phyloP scores from a whole-genome alignment of 2,113 vertebrate genomes.

The Uropsilus gracilis region DNA sequence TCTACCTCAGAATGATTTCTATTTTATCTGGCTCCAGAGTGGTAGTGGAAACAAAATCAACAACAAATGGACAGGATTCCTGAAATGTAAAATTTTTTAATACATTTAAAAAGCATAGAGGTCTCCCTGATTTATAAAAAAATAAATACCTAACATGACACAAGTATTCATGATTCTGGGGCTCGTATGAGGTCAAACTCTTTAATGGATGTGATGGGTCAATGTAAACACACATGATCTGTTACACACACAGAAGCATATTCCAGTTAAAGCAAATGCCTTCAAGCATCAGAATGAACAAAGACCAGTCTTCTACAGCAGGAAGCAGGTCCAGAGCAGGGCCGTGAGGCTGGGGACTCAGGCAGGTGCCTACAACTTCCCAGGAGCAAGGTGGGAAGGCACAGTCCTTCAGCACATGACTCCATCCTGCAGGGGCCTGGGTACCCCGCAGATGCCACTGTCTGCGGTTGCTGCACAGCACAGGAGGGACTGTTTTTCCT shows the following conservation, averaged over 20 bases:
- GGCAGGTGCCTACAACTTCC: neutral
- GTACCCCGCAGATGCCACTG: neutral
- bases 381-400: neutral
- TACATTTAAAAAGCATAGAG: slow-evolving; percentile 70
- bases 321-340: neutral
- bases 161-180: slow-evolving; percentile 66
- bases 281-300: neutral
- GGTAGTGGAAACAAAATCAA: slow-evolving; percentile 1
- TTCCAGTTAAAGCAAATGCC: slow-evolving; percentile 65
- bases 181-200: slow-evolving; percentile 57
- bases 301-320: neutral
- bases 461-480: neutral
- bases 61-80: slow-evolving; percentile 5
- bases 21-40: neutral
- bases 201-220: slow-evolving; percentile 40
- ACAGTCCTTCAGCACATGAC: neutral
- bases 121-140: slow-evolving; percentile 70
- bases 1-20: neutral
- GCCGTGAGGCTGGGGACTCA: neutral
- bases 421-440: neutral
- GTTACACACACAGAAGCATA: slow-evolving; percentile 25
- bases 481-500: neutral
- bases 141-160: slow-evolving; percentile 73
- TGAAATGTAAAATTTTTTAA: slow-evolving; percentile 69
- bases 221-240: neutral